phyloP scores from a whole-genome alignment of 2,888 invertebrate genomes.

The Gisinianus flammeolus region DNA sequence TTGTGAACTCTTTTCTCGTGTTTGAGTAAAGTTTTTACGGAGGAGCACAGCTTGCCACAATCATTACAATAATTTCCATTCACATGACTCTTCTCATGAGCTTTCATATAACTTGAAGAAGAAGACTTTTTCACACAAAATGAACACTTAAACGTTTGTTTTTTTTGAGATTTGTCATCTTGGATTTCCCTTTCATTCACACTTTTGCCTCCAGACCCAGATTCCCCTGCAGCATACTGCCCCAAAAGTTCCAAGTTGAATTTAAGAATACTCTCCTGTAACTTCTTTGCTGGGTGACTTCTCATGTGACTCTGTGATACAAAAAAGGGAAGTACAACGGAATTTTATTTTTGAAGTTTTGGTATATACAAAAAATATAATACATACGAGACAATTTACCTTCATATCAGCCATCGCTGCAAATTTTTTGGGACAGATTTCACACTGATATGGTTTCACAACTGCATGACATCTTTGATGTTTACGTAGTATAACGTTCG shows the following conservation, averaged over 20 bases:
- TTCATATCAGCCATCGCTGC: slow-evolving; percentile 30
- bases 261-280: slow-evolving; percentile 24
- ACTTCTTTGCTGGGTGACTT: slow-evolving; percentile 19
- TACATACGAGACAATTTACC: no score
- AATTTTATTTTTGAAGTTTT: no score
- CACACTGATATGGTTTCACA: slow-evolving; percentile 20
- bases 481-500: slow-evolving; percentile 19
- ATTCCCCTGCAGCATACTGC: not conserved
- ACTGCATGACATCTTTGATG: slow-evolving; percentile 8
- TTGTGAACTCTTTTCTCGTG: not conserved
- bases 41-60: not conserved
- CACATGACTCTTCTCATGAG: slow-evolving; percentile 15
- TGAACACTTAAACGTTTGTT: not conserved
- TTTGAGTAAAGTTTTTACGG: not conserved
- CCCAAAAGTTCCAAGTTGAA: slow-evolving; percentile 20
- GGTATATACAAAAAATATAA: no score
- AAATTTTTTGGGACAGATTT: slow-evolving; percentile 26
- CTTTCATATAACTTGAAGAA: not conserved
- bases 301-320: slow-evolving; percentile 14
- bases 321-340: no score
- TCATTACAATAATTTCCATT: not conserved
- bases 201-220: not conserved
- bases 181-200: not conserved
- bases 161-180: not conserved
- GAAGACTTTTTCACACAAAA: not conserved